These are phyloP conservation scores for Melospiza melodia DNA, from an alignment of 2,113 vertebrate species.

Conservation along the genomic window DNA sequence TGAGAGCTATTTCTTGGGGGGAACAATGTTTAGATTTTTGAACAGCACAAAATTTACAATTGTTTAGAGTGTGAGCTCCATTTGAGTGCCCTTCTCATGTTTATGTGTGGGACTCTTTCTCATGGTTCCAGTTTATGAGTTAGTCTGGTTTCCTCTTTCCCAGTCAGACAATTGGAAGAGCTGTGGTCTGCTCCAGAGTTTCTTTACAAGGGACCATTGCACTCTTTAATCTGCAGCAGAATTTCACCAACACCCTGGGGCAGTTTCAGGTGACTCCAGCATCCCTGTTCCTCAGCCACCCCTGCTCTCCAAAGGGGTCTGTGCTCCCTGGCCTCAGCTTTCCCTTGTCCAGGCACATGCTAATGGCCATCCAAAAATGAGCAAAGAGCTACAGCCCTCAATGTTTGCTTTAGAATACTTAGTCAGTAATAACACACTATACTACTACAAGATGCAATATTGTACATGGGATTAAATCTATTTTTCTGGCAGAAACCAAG, in stretches of 20 bases:
- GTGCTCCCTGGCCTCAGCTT: neutral
- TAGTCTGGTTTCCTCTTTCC: neutral
- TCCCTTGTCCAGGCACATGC: neutral
- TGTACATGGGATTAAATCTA: neutral
- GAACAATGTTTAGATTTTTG: neutral
- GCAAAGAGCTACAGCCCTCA: neutral
- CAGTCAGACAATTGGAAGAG: neutral
- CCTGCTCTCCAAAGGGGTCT: neutral
- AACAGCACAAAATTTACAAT: neutral
- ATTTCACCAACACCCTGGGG: neutral
- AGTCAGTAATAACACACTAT: neutral
- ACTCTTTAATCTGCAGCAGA: neutral
- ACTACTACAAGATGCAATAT: neutral
- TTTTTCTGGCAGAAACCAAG: neutral
- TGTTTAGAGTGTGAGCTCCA: neutral
- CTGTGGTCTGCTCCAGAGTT: neutral
- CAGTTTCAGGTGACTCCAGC: neutral
- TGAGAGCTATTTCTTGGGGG: neutral
- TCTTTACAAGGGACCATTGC: neutral
- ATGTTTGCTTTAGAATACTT: neutral
- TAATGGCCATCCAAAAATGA: neutral
- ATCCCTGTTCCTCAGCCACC: neutral
- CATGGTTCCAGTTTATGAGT: neutral
- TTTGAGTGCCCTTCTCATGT: neutral
- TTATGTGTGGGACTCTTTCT: neutral